A percentile compares a stretch with the other conserved stretches of the same genome.
Conservation (phyloP, 1,140 invertebrate species). For the Formica selysi region DNA sequence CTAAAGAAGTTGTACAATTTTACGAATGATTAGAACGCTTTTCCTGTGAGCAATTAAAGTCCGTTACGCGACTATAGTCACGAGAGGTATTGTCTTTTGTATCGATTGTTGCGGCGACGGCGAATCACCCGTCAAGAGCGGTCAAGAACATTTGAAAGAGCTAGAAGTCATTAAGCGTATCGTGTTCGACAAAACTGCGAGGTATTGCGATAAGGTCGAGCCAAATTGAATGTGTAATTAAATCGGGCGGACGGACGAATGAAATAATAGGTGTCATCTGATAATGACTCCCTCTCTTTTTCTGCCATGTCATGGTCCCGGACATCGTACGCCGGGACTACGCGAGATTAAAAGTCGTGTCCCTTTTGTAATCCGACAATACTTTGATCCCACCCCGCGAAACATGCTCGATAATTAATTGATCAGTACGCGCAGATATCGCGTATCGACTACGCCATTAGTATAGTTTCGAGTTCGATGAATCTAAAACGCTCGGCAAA, state of each 20-base stretch:
- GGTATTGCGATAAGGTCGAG: conserved; percentile 71
- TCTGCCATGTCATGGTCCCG: conserved; percentile 76
- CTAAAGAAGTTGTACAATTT: background rate
- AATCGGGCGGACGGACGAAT: conserved; percentile 74
- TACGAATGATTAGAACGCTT: conserved; percentile 27
- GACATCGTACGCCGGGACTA: conserved; percentile 66
- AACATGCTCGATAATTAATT: conserved; percentile 80
- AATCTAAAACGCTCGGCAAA: conserved; percentile 32
- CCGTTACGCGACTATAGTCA: conserved; percentile 19
- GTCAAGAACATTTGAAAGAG: conserved; percentile 35
- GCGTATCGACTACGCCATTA: conserved; percentile 67
- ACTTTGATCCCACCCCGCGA: conserved; percentile 67
- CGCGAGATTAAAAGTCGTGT: conserved; percentile 72
- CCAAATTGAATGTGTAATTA: conserved; percentile 81
- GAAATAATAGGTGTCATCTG: conserved; percentile 81
- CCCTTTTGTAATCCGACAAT: conserved; percentile 77
- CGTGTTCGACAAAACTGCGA: conserved; percentile 64
- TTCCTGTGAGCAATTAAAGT: conserved; percentile 26
- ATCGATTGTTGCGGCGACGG: background rate
- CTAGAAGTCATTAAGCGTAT: conserved; percentile 63
- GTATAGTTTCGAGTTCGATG: conserved; percentile 69
- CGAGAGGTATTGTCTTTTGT: conserved; percentile 13
- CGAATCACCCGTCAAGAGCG: background rate
- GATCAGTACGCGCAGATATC: conserved; percentile 78
- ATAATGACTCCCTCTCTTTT: conserved; percentile 75